Base-by-base conservation (phyloP, 2,113 vertebrate species). In the Epinephelus moara region DNA sequence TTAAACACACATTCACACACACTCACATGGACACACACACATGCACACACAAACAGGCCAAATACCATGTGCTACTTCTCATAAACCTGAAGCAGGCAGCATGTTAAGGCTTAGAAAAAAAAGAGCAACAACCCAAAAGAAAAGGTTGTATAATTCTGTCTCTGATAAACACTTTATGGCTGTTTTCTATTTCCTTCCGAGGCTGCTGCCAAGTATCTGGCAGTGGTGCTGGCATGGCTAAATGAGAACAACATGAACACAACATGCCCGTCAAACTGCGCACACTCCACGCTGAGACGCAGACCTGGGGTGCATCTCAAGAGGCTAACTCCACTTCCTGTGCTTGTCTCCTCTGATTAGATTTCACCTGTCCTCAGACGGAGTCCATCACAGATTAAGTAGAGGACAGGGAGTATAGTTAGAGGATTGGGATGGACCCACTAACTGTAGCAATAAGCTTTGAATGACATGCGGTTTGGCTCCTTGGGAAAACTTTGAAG, bases 1-100 rank as follows among this genome's bases (percentile, higher is more conserved):
- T 91, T 81, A 88, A 76, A 89, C 84, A 88, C 81, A 85, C 85
- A 87, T 55, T 66, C 23, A 50, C 70, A 80, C 52, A 75, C 72
- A 80, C 56, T 63, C 70, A 83, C 69, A 81, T 89, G 95, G 93
- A 83, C 72, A 78, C 47, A 79, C 56, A 82, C 73, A 78, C 21
- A 49, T 7, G 6, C 33, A 37, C 72, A 80, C 56, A 67, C 70
- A 83, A 71, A 81, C 90, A 95, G 93, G 90, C 87, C 92, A 88
- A 91, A 93, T 93, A 94, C 94, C 91, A 96, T 93, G 79, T 93
- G 90, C 85, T 93, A 91, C 87, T 89, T 89, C 89, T 91, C 86
- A 94, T 92, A 91, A 92, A 94, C 71, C 64, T 89, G 81, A 92
- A 90, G 78, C 85, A 85, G 83, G 78, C 85, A 85, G 72, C 81